Base-by-base conservation (phyloP, 2,113 vertebrate species). In the Percina caprodes region DNA sequence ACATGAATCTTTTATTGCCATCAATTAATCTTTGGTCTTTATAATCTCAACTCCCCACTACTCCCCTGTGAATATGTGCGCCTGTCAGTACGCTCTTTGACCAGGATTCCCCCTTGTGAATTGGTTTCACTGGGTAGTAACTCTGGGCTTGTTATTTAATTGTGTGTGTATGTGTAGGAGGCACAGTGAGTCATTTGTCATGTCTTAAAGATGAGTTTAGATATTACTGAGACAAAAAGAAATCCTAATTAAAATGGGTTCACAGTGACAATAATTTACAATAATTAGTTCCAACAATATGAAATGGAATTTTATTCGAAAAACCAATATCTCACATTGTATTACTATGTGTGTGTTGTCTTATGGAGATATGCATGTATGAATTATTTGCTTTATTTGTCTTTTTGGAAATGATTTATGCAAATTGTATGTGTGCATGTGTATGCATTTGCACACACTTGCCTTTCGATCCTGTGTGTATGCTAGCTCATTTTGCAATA, bases 1-100 rank as follows among this genome's bases (percentile, higher is more conserved):
- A 93, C 88, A 91, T 93, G 88, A 92, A 93, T 92, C 69, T 94
- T 94, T 94, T 83, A 93, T 92, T 88, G 86, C 80, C 23, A 12
- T 82, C 86, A 90, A 87, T 93, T 94, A 93, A 94, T 91, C 89
- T 88, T 77, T 80, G 87, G 73, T 80, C 80, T 89, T 87, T 74
- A 92, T 91, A 90, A 82, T 91, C 74, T 69, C 51, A 72, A 68
- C 77, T 72, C 81, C 48, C 72, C 55, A 69, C 70, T 10, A 67
- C 66, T 82, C 74, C 66, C 79, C 33, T 23, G 76, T 79, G 84
- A 87, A 79, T 78, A 74, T 55, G 54, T 56, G 23, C 10, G 63
- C 60, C 59, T 86, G 74, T 91, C 85, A 90, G 83, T 51, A 63
- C 74, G 62, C 69, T 55, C 65, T 88, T 82, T 79, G 86, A 83